Conservation (phyloP, 2,113 vertebrate species). For the Opisthocomus hoazin region DNA sequence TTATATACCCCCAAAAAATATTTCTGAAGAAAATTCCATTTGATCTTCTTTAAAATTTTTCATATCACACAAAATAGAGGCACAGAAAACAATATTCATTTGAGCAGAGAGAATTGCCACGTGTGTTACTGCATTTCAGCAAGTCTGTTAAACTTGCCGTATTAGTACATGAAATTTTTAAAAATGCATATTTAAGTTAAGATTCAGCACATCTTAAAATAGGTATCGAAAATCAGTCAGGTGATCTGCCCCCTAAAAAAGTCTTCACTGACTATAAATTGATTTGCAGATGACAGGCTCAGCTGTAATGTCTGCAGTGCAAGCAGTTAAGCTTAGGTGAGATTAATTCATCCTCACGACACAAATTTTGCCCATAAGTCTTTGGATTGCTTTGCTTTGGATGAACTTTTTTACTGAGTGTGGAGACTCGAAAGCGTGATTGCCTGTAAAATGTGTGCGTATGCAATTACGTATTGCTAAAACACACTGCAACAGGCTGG, state of each 20-base stretch:
- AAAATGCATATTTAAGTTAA: background rate
- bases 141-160: background rate
- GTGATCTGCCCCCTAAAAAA: background rate
- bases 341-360: background rate
- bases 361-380: background rate
- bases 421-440: background rate
- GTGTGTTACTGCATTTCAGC: background rate
- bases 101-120: background rate
- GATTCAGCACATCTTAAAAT: background rate
- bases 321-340: background rate
- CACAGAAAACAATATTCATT: background rate
- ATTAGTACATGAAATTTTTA: background rate
- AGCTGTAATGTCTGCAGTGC: background rate
- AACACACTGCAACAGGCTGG: background rate
- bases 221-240: background rate
- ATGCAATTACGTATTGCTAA: background rate
- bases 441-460: background rate
- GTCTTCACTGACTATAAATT: background rate
- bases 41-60: background rate
- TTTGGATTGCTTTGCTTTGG: background rate
- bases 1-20: background rate
- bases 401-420: background rate
- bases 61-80: background rate
- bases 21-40: background rate
- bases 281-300: background rate